Percentiles rank a stretch among this genome's conserved stretches.
phyloP scores from a whole-genome alignment of 1,140 invertebrate species.

The Pseudomyrmex gracilis region DNA sequence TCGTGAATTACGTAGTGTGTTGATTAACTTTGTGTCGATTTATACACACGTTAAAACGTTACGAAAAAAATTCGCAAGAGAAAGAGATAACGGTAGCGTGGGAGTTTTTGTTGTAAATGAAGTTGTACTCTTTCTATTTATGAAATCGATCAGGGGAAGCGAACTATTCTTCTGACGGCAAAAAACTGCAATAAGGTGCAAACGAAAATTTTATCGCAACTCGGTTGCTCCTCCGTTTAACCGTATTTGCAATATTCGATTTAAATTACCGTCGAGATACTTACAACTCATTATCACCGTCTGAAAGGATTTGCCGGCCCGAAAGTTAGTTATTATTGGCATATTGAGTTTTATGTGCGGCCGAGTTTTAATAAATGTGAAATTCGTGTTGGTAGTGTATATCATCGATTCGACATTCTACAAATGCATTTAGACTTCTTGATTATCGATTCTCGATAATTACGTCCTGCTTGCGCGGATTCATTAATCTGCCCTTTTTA shows the following conservation, averaged over 20 bases:
- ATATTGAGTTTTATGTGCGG: slow-evolving; percentile 46
- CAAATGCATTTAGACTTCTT: slow-evolving; percentile 56
- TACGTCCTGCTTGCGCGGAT: slow-evolving; percentile 28
- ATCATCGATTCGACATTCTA: slow-evolving; percentile 54
- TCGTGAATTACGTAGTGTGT: slow-evolving; percentile 65
- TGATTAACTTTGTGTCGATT: slow-evolving; percentile 72
- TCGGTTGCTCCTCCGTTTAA: slow-evolving; percentile 1
- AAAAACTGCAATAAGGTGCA: not conserved
- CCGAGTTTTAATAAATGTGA: slow-evolving; percentile 37
- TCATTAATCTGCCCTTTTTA: slow-evolving; percentile 54
- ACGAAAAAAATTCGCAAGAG: slow-evolving; percentile 46
- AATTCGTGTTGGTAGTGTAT: slow-evolving; percentile 36
- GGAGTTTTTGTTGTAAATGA: not conserved
- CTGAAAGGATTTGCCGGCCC: slow-evolving; percentile 36
- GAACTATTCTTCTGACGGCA: not conserved
- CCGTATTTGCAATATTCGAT: not conserved
- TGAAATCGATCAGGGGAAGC: no score
- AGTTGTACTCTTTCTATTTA: not conserved
- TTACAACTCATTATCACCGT: slow-evolving; percentile 47
- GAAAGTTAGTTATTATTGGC: slow-evolving; percentile 42
- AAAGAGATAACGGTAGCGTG: slow-evolving; percentile 27
- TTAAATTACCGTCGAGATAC: slow-evolving; percentile 26
- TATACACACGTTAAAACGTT: slow-evolving; percentile 12
- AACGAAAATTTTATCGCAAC: slow-evolving; percentile 15
- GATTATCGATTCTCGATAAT: slow-evolving; percentile 64